Evolutionary conservation across 2,888 invertebrate genomes (phyloP).

Genomic region (Drosophila atripex): DNA sequence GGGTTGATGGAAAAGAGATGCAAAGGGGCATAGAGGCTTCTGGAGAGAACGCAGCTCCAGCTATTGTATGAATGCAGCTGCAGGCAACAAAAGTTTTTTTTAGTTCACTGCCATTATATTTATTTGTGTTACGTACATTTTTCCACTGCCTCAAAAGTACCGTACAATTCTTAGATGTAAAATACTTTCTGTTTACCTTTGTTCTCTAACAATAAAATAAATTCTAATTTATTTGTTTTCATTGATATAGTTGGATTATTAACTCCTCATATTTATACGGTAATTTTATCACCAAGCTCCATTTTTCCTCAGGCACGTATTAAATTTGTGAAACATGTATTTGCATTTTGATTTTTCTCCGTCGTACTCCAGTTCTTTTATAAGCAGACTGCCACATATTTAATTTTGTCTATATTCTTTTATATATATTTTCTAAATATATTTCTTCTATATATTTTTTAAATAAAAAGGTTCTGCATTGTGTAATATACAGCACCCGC

Average conservation of each 20-base stretch:
- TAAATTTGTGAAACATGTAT: constrained; percentile 73
- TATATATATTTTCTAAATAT: no score
- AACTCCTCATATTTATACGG: neutral
- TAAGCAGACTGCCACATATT: no score
- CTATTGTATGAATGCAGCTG: constrained; percentile 72
- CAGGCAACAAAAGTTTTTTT: constrained; percentile 63
- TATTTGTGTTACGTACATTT: constrained; percentile 27
- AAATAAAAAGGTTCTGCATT: no score
- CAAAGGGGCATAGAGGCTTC: constrained; percentile 9
- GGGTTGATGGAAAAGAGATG: constrained; percentile 19
- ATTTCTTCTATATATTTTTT: no score
- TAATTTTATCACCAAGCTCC: neutral
- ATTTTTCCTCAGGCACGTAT: constrained; percentile 43
- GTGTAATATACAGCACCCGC: neutral
- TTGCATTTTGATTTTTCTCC: constrained; percentile 66
- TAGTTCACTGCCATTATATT: constrained; percentile 27
- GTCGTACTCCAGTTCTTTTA: constrained; percentile 1
- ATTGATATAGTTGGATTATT: neutral
- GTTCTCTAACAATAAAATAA: no score
- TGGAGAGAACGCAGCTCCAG: constrained; percentile 8
- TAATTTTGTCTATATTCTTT: no score
- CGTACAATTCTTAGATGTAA: neutral
- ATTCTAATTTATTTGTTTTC: no score
- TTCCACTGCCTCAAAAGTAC: neutral
- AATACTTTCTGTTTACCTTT: no score